Base-by-base conservation (phyloP, 2,888 invertebrate species). In the Parasteatoda lunata region DNA sequence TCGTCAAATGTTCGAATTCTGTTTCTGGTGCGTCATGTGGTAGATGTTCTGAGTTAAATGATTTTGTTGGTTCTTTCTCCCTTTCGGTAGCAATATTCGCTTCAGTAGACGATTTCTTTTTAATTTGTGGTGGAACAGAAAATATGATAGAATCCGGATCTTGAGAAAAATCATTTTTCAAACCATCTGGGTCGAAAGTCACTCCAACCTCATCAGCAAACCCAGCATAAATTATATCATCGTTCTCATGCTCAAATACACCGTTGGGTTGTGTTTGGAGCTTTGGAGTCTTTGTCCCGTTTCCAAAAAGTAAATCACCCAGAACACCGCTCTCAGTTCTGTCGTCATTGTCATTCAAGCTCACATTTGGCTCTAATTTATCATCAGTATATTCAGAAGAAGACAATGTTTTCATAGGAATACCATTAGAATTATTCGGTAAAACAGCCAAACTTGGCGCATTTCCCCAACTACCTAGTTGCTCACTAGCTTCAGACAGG, bases 111-210 rank as follows among this genome's bases (percentile, higher is more conserved):
- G 9, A 13, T n/a, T 59, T 5, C 9, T 59, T n/a, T 59, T 59
- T 59, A 13, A n/a, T 13, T 9, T 59, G 59, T 6, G 59, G 45
- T 6, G 75, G 45, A 54, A 76, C 45, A 5, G 51, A 69, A 77
- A 85, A 85, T 49, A 78, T 76, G 3, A 85, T 48, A 3, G 85
- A 85, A 48, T 85, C 85, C 3, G 85, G 85, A 66, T 85, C 85
- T 77, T 80, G 85, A 54, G 80, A 52, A 13, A 5, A 59, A 15
- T 78, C 59, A 49, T 85, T 69, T 15, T 49, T 85, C 66, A 85
- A 71, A 5, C 85, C 85, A 80, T 85, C 54, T 8, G 85, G 85
- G 66, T 85, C 85, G 54, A 85, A 85, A 11, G 76, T 80, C 15
- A 68, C 69, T 49, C 73, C 73, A 1, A n/a, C n/a, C 7, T 54